Percentiles rank a stretch among this genome's conserved stretches.
These are phyloP conservation scores for Heteropelma amictum DNA, from an alignment of 2,888 invertebrate species.

Conservation along the genomic window DNA sequence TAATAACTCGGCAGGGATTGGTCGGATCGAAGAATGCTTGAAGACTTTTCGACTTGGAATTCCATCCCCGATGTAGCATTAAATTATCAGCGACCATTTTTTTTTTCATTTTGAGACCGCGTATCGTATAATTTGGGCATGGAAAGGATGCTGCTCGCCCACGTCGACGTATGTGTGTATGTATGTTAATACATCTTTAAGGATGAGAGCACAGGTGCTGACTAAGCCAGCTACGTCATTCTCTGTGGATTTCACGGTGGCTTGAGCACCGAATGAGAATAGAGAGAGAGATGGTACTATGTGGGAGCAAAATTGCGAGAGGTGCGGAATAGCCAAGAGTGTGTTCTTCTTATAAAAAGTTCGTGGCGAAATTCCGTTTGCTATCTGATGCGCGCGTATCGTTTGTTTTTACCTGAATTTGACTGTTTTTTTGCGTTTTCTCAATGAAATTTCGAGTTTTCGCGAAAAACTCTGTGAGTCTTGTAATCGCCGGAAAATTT, in stretches of 20 bases:
- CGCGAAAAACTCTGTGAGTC: too few species aligned
- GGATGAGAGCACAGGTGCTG: conserved; percentile 52
- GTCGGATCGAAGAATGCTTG: too few species aligned
- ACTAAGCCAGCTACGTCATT: conserved; percentile 56
- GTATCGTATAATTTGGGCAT: conserved; percentile 38
- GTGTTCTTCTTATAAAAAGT: conserved; percentile 74
- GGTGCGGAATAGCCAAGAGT: conserved; percentile 61
- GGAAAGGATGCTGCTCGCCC: background rate
- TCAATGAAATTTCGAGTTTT: too few species aligned
- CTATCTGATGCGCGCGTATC: too few species aligned
- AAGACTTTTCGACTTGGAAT: too few species aligned
- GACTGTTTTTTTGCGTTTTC: too few species aligned
- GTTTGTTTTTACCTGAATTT: too few species aligned
- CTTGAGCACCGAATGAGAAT: conserved; percentile 44
- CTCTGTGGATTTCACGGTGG: conserved; percentile 52
- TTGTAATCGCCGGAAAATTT: too few species aligned
- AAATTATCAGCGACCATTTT: too few species aligned
- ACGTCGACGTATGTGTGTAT: background rate
- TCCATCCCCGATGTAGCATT: too few species aligned
- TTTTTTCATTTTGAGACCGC: conserved; percentile 10
- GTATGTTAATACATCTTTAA: conserved; percentile 8
- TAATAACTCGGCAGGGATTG: too few species aligned
- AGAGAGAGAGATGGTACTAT: conserved; percentile 30
- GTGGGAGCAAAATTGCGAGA: conserved; percentile 47
- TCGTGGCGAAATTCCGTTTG: conserved; percentile 59